Evolutionary conservation across 2,888 invertebrate genomes (phyloP), one percentile per base, ranked within the genome.

Genomic region (Yponomeuta evonymella): DNA sequence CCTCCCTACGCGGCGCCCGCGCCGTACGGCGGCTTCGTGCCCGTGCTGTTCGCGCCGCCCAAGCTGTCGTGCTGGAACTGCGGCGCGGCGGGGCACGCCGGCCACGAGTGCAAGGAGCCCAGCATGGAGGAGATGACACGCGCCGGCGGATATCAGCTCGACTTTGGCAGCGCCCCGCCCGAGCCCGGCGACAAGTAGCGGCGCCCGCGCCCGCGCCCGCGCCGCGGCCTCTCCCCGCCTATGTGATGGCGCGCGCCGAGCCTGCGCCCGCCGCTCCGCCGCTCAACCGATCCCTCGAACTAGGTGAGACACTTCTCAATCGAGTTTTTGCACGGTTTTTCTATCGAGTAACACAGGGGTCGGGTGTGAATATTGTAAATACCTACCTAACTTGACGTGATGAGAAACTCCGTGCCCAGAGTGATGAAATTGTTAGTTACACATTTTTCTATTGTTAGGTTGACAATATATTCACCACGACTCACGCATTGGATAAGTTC

Each of bases 51-150:
- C 79, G 93, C 94, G 75, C 93, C 94, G 70, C 93, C 94, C 67
- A 95, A 95, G 84, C 89, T 94, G 71, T 96, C 96, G 66, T 98
- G 98, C 89, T 98, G 96, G 92, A 98, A 98, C 86, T 98, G 98
- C 90, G 98, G 98, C 73, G 96, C 95, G 71, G 94, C 95, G 71
- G 95, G 94, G 70, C 98, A 98, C 86, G 93, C 94, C 70, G 97
- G 97, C 36, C 93, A 94, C 78, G 98, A 98, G 77, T 98, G 98
- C 86, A 96, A 96, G 81, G 97, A 97, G 84, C 96, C 96, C 75
- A 97, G 97, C 72, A 97, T 98, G 95, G 98, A 98, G 86, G 97
- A 97, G 87, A 96, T 97, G 89, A 97, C 97, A 64, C 94, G 95
- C 77, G 94, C 94, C 75, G 94, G 94, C 75, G 93, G 94, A 73